Percentiles rank a stretch among this genome's conserved stretches.
phyloP scores from a whole-genome alignment of 2,888 invertebrate genomes.

The Nowickia ferox region DNA sequence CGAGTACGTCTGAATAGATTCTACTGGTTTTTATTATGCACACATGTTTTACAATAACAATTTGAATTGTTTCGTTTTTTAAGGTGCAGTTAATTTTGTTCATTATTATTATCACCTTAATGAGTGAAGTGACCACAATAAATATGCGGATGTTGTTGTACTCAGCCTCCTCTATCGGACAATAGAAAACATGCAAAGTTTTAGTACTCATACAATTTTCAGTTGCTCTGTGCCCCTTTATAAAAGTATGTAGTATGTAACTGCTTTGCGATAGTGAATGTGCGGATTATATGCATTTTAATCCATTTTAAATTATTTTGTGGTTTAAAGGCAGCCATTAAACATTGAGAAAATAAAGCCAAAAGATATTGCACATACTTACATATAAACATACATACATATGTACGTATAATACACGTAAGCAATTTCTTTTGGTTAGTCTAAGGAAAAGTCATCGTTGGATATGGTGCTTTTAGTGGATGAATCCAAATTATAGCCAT shows the following conservation, averaged over 20 bases:
- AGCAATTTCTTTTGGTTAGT: slow-evolving; percentile 29
- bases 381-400: too few species aligned
- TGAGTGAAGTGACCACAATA: slow-evolving; percentile 62
- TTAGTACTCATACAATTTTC: slow-evolving; percentile 37
- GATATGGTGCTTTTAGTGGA: slow-evolving; percentile 53
- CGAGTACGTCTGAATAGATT: background rate
- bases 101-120: slow-evolving; percentile 62
- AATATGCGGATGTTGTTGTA: slow-evolving; percentile 57
- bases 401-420: too few species aligned
- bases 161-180: slow-evolving; percentile 18
- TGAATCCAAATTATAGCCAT: slow-evolving; percentile 62
- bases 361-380: slow-evolving; percentile 29
- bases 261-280: slow-evolving; percentile 45
- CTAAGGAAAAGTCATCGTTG: slow-evolving; percentile 51
- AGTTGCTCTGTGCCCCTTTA: slow-evolving; percentile 30
- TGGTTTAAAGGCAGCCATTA: slow-evolving; percentile 47
- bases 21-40: too few species aligned
- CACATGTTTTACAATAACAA: background rate
- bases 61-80: slow-evolving; percentile 12
- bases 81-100: slow-evolving; percentile 43
- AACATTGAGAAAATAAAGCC: slow-evolving; percentile 36
- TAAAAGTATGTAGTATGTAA: background rate
- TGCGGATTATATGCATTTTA: slow-evolving; percentile 65
- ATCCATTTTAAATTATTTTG: slow-evolving; percentile 57
- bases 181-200: slow-evolving; percentile 73